Conservation (phyloP, 2,888 invertebrate genomes). For the Matsumyia berberina region DNA sequence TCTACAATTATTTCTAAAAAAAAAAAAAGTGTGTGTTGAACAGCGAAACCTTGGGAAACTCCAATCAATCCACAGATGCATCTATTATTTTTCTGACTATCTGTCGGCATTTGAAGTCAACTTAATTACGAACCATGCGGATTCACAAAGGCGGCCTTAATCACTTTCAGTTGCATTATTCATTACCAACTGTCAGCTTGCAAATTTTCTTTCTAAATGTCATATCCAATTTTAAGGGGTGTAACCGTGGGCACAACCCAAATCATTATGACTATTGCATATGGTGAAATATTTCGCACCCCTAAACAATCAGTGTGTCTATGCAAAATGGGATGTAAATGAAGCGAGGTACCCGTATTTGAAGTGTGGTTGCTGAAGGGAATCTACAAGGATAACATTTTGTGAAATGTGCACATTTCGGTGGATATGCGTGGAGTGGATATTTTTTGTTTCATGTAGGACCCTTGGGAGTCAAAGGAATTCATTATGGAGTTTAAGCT, state of each 20-base stretch:
- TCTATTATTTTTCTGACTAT: constrained; percentile 27
- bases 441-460: neutral
- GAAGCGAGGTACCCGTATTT: constrained; percentile 37
- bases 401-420: neutral
- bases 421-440: neutral
- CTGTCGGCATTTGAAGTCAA: constrained; percentile 25
- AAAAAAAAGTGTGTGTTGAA: neutral
- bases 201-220: constrained; percentile 46
- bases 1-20: neutral
- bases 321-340: constrained; percentile 64
- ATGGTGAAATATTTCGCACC: constrained; percentile 69
- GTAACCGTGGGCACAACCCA: constrained; percentile 61
- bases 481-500: neutral
- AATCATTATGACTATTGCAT: constrained; percentile 65
- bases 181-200: constrained; percentile 55
- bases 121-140: constrained; percentile 40
- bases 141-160: constrained; percentile 53
- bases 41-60: neutral
- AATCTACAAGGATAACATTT: neutral
- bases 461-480: neutral
- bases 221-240: constrained; percentile 51
- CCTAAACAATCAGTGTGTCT: constrained; percentile 16
- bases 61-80: neutral
- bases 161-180: constrained; percentile 71
- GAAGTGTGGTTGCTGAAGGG: constrained; percentile 1